Base-by-base conservation (phyloP, 1,140 invertebrate genomes). In the Polypedilum pembai region DNA sequence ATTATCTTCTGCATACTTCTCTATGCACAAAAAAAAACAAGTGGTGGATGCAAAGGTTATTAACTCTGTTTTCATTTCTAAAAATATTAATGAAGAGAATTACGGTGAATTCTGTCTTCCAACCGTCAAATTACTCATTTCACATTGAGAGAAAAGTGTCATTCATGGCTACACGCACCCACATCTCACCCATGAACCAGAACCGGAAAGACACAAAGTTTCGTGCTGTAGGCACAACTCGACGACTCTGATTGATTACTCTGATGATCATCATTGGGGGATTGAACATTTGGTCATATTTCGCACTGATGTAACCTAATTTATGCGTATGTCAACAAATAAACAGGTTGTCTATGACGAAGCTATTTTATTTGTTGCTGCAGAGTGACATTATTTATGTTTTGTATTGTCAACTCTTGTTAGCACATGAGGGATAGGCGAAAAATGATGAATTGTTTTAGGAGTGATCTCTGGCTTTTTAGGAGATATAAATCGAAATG, bases 401-500 rank as follows among this genome's bases (percentile, higher is more conserved):
- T n/a, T 12, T 56, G 45, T 12, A n/a, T 56, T 56, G 45, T 56
- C 45, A 56, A 56, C 45, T 45, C 45, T n/a, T 15, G 1, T 33
- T 33, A 1, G 24, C 24, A 33, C 24, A 33, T 33, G 24, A 33
- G 24, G 24, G 24, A 33, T 33, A 33, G 24, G 24, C 24, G 12
- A 69, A 69, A 69, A 69, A 69, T 69, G 65, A 69, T 69, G 65
- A 21, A 69, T 69, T 69, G 65, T 69, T 69, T 18, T 69, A 10
- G 5, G 5, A 69, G 15, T 69, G 65, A 69, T 69, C 65, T 69
- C 18, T 69, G 65, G 20, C 65, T 69, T 69, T 69, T 17, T 69
- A 20, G 65, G 65, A 20, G 65, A 69, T 69, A 69, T 69, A 69
- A 69, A 69, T 69, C 65, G 65, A 69, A 69, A 69, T 69, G 65